Base-by-base conservation (phyloP, 2,113 vertebrate species). In the Stegastes partitus region DNA sequence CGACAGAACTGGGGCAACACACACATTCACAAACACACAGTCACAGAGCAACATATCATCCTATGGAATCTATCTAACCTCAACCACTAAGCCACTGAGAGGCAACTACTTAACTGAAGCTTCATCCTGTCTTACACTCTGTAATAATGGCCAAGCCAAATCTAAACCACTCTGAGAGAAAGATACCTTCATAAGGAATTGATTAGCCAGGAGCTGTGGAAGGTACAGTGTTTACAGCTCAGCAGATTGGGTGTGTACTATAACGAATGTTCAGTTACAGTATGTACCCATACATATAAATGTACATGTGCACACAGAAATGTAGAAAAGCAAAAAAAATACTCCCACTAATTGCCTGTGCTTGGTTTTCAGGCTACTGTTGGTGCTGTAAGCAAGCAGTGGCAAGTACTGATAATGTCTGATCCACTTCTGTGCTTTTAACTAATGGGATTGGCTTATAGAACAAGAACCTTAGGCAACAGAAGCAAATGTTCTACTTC, bases 81-180 rank as follows among this genome's bases (percentile, higher is more conserved):
- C 75, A 76, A 81, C 80, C 86, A 77, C 76, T 65, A 87, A 82
- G 72, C 82, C 78, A 45, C 81, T 18, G 69, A 77, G 67, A 72
- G 64, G 83, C 81, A 88, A 78, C 90, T 83, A 77, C 86, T 90
- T 82, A 87, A 80, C 77, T 81, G 74, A 59, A 50, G 84, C 77
- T 74, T 84, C 74, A 79, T 87, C 80, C 59, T 89, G 75, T 49
- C 57, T 26, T 68, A 21, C 5, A 57, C 18, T 77, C 90, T 91
- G 83, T 91, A 91, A 90, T 91, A 84, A 88, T 62, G 88, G 69
- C 51, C 39, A 0, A 18, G 61, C 58, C 74, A 65, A 77, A 81
- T 71, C 67, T 1, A 82, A 89, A 76, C 76, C 77, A 15, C 73
- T 50, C 57, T 34, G 61, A 69, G 66, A 44, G 55, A 22, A 68